Evolutionary conservation across 2,888 invertebrate species (phyloP).

Genomic region (Dastarcus helophoroides): DNA sequence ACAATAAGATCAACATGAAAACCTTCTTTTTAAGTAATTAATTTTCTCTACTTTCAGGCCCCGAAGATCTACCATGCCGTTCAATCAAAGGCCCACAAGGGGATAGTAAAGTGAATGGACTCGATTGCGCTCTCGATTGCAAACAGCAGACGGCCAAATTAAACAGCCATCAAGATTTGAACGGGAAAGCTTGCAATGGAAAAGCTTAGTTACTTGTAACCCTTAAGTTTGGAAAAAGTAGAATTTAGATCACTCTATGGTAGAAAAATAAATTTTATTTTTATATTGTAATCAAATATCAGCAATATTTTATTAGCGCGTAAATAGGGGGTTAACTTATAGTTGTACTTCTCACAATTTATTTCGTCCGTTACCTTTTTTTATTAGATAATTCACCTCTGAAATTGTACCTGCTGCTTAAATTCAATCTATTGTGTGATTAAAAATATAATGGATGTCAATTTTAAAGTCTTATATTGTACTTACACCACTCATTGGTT

Average conservation of each 20-base stretch:
- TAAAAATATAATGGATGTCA: no score
- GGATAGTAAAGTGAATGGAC: constrained; percentile 7
- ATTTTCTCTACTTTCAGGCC: constrained; percentile 5
- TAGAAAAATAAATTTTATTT: neutral
- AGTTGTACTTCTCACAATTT: no score
- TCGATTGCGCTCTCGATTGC: constrained; percentile 6
- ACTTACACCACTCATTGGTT: no score
- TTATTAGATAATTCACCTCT: no score
- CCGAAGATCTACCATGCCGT: constrained; percentile 6
- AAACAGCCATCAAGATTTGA: constrained; percentile 1
- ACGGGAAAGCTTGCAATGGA: constrained; percentile 5
- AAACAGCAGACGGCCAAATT: no score
- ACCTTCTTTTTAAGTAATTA: constrained; percentile 1
- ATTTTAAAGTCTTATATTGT: no score
- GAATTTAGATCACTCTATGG: constrained; percentile 1
- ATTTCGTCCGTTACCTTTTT: no score
- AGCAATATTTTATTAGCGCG: constrained; percentile 1
- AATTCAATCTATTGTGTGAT: no score
- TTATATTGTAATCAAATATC: neutral
- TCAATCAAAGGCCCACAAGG: neutral
- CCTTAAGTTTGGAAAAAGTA: no score
- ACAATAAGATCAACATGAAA: no score
- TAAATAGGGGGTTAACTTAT: no score
- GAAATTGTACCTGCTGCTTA: no score
- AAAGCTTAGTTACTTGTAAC: constrained; percentile 7